phyloP scores from a whole-genome alignment of 2,797 vertebrate species.

The Chelonia mydas region DNA sequence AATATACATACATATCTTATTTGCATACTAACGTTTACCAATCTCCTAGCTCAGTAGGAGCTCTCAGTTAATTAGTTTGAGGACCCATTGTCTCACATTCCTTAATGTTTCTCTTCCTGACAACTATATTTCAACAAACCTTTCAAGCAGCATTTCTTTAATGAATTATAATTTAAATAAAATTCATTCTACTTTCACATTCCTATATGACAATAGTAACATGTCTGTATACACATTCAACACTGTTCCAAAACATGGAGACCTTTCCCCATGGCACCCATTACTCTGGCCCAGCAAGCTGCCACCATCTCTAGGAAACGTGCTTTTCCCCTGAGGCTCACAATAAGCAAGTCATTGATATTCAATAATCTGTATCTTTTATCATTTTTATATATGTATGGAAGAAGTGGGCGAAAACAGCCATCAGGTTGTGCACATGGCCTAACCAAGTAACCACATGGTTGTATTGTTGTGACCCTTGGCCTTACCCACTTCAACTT shows the following conservation, averaged over 20 bases:
- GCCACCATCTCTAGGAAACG: neutral
- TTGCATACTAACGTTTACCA: too few species aligned
- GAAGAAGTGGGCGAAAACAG: neutral
- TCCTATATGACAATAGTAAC: neutral
- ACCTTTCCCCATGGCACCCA: neutral
- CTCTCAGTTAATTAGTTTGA: too few species aligned
- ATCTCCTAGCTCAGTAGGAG: too few species aligned
- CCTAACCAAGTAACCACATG: neutral
- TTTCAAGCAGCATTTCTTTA: too few species aligned
- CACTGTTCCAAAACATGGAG: neutral
- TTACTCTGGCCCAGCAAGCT: neutral
- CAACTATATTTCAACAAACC: too few species aligned
- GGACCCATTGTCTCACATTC: too few species aligned
- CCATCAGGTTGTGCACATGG: neutral
- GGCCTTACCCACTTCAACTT: neutral
- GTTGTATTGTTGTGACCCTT: neutral
- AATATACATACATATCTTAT: too few species aligned
- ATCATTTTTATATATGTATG: neutral
- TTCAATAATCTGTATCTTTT: neutral
- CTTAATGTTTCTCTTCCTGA: too few species aligned
- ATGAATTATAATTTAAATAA: too few species aligned
- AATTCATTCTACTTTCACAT: too few species aligned
- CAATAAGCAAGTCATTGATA: neutral
- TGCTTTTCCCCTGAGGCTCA: neutral
- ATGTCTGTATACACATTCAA: neutral